Conservation (phyloP, 2,113 vertebrate genomes). For the Sceloporus tristichus region DNA sequence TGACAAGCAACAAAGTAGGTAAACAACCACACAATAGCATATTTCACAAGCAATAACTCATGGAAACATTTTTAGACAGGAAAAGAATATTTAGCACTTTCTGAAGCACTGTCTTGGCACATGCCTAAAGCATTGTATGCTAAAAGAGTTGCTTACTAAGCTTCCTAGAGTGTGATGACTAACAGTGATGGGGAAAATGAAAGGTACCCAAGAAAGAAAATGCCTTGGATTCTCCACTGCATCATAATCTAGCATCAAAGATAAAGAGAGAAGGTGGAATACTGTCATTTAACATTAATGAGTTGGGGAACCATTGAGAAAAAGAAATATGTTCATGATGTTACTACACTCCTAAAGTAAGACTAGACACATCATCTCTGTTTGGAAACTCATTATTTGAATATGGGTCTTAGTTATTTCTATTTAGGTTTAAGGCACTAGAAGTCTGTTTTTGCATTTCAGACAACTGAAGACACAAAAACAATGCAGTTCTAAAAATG, state of each 20-base stretch:
- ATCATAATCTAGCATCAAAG: constrained; percentile 36
- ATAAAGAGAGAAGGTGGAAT: constrained; percentile 9
- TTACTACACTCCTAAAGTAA: neutral
- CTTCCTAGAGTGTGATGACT: neutral
- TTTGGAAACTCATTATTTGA: constrained; percentile 3
- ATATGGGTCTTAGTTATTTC: constrained; percentile 1
- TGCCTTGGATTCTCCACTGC: constrained; percentile 30
- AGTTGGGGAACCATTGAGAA: too few species aligned
- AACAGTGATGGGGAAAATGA: constrained; percentile 26
- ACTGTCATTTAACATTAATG: neutral
- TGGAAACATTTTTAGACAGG: constrained; percentile 18
- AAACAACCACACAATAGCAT: constrained; percentile 24
- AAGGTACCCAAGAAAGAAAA: neutral
- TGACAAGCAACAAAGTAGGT: constrained; percentile 37
- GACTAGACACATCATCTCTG: neutral
- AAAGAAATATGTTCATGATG: neutral
- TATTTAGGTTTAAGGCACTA: neutral
- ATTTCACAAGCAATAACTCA: constrained; percentile 43
- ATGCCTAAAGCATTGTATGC: neutral
- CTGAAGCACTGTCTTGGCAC: neutral
- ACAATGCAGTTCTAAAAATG: neutral
- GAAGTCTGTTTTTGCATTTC: neutral
- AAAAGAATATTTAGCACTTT: constrained; percentile 15
- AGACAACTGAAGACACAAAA: neutral
- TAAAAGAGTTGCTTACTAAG: neutral